Conservation (phyloP, 2,888 invertebrate species). For the Euproctis similis region DNA sequence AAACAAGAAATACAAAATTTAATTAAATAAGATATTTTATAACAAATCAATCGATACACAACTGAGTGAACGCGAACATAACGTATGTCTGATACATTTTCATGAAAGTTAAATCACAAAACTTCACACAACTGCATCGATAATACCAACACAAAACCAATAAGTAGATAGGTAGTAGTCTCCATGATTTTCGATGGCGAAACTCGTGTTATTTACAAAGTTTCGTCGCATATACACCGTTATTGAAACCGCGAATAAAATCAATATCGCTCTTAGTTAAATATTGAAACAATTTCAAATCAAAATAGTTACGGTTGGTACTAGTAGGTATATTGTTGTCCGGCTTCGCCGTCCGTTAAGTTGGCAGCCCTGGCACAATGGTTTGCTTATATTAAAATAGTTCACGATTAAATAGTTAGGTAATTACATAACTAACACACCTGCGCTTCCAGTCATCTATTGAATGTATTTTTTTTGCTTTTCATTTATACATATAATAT, state of each 20-base stretch:
- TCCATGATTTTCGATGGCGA: constrained; percentile 5
- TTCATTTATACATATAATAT: constrained; percentile 28
- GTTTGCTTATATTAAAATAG: constrained; percentile 59
- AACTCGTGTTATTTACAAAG: constrained; percentile 8
- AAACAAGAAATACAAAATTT: too few species aligned
- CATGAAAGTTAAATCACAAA: constrained; percentile 11
- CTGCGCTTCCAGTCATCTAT: constrained; percentile 35
- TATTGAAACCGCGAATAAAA: constrained; percentile 23
- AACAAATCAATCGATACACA: too few species aligned
- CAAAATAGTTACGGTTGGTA: constrained; percentile 46
- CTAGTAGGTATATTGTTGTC: constrained; percentile 40
- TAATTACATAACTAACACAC: constrained; percentile 41
- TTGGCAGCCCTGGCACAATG: constrained; percentile 33
- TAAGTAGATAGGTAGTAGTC: too few species aligned
- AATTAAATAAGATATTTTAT: too few species aligned
- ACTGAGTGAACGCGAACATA: neutral
- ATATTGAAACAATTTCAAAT: constrained; percentile 57
- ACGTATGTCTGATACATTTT: constrained; percentile 3
- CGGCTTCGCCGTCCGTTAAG: constrained; percentile 23
- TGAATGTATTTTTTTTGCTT: constrained; percentile 26
- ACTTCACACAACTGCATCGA: constrained; percentile 6
- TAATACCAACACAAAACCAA: constrained; percentile 2
- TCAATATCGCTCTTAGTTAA: constrained; percentile 30
- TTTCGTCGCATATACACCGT: constrained; percentile 2
- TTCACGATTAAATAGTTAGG: constrained; percentile 28